Evolutionary conservation across 2,113 vertebrate species (phyloP).

Genomic region (Emydura subglobosa): DNA sequence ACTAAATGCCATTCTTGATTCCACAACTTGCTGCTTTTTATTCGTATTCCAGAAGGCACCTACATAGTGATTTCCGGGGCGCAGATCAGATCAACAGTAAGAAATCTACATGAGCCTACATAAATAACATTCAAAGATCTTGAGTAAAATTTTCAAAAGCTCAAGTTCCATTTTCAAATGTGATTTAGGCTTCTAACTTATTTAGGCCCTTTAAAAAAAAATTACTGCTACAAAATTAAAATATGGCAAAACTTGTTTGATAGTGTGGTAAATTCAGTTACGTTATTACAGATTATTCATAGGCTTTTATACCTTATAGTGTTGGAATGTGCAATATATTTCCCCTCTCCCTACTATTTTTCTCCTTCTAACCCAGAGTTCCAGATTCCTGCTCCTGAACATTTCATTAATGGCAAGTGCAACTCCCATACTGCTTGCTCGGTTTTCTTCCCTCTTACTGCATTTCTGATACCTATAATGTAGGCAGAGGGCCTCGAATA

Average conservation of each 20-base stretch:
- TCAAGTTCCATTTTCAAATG: neutral
- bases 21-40: neutral
- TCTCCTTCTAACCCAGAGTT: neutral
- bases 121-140: neutral
- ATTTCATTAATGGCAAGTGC: neutral
- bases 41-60: neutral
- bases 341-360: neutral
- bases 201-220: neutral
- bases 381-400: neutral
- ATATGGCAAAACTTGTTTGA: rapidly evolving
- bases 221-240: neutral
- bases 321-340: neutral
- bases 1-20: neutral
- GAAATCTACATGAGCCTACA: neutral
- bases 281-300: neutral
- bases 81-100: neutral
- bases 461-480: neutral
- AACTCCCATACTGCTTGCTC: neutral
- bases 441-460: neutral
- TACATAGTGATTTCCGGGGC: neutral
- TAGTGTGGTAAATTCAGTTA: neutral
- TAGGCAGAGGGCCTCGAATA: neutral
- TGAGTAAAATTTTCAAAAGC: neutral
- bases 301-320: neutral
- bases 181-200: neutral